Evolutionary conservation across 1,140 invertebrate genomes (phyloP).

Genomic region (Monochamus saltuarius): DNA sequence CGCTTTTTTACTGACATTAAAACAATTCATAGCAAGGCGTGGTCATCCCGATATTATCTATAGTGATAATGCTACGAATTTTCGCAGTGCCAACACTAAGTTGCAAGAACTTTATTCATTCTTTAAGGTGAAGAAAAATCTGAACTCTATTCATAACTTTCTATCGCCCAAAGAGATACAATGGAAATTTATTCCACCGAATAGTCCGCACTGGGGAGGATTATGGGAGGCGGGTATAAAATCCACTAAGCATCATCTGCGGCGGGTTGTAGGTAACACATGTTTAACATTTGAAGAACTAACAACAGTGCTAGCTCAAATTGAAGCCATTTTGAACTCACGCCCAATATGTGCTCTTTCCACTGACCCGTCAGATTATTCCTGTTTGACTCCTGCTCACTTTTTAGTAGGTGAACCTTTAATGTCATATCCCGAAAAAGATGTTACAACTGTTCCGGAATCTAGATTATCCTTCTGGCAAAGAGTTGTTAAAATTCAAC

Average conservation of each 20-base stretch:
- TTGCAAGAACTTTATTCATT: neutral
- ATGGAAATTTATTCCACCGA: conserved; percentile 39
- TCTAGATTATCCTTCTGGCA: too few species aligned
- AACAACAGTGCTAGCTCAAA: conserved; percentile 33
- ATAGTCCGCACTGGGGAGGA: conserved; percentile 36
- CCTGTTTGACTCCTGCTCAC: conserved; percentile 43
- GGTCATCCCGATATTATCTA: conserved; percentile 36
- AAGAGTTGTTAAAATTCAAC: too few species aligned
- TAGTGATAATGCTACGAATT: conserved; percentile 33
- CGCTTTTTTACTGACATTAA: conserved; percentile 10
- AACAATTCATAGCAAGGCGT: conserved; percentile 35
- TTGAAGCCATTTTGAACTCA: conserved; percentile 43
- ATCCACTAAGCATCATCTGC: conserved; percentile 34
- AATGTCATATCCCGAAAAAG: too few species aligned
- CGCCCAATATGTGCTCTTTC: conserved; percentile 31
- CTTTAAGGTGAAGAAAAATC: conserved; percentile 1
- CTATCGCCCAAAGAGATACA: conserved; percentile 27
- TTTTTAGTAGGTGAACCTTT: conserved; percentile 42
- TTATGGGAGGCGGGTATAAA: conserved; percentile 37
- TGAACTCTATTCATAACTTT: conserved; percentile 8
- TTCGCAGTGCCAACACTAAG: conserved; percentile 7
- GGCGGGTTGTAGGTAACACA: conserved; percentile 23
- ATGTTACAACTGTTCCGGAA: too few species aligned
- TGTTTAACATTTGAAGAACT: conserved; percentile 39
- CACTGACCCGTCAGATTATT: conserved; percentile 29